Percentiles rank a stretch among this genome's conserved stretches.
These are phyloP conservation scores for Falcunculus frontatus DNA, from an alignment of 2,113 vertebrate species.

Conservation along the genomic window DNA sequence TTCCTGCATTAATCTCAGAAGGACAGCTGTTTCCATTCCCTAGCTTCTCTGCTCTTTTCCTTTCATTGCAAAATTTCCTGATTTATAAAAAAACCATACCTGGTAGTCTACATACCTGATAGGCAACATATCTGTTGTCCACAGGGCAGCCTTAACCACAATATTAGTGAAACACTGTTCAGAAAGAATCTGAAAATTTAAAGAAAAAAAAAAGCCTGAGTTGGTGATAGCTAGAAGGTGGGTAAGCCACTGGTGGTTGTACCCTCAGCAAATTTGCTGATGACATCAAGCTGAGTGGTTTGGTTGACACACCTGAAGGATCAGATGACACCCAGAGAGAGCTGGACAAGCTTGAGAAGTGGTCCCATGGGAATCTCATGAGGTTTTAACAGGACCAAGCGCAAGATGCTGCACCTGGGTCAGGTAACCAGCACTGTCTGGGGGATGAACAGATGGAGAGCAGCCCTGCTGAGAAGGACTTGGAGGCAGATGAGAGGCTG, in stretches of 20 bases:
- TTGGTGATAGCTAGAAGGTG: background rate
- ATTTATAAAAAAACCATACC: background rate
- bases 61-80: background rate
- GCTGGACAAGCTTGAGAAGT: background rate
- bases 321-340: background rate
- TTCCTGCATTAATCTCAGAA: background rate
- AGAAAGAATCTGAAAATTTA: background rate
- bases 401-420: background rate
- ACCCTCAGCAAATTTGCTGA: background rate
- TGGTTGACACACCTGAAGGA: too few relatives aligned
- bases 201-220: background rate
- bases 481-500: too few relatives aligned
- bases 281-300: background rate
- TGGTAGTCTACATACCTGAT: background rate
- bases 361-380: background rate
- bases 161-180: background rate
- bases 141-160: background rate
- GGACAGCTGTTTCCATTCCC: background rate
- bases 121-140: background rate
- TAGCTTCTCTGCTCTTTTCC: background rate
- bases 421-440: background rate
- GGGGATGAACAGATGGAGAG: background rate
- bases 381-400: background rate
- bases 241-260: background rate
- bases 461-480: rapidly evolving